phyloP scores from a whole-genome alignment of 2,113 vertebrate genomes.

The Boulengeromyrus knoepffleri region DNA sequence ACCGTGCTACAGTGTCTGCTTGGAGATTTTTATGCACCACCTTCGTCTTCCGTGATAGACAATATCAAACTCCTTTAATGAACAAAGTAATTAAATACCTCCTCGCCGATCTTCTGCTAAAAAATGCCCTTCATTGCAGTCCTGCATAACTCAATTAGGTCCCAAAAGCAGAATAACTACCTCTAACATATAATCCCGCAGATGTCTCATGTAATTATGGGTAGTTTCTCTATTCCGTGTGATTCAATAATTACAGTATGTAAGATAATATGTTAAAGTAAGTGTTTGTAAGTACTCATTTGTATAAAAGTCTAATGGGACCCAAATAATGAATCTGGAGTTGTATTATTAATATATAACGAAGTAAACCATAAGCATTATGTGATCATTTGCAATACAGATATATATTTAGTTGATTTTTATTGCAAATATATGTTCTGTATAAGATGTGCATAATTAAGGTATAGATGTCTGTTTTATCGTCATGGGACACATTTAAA shows the following conservation, averaged over 20 bases:
- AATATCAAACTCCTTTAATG: background rate
- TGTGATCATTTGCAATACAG: background rate
- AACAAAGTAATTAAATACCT: background rate
- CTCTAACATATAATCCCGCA: background rate
- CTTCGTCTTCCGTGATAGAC: background rate
- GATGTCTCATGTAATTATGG: background rate
- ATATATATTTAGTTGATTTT: background rate
- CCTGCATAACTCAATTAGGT: background rate
- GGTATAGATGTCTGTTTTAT: background rate
- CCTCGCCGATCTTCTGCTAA: background rate
- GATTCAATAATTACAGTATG: constrained; percentile 4
- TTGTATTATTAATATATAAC: background rate
- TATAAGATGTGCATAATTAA: background rate
- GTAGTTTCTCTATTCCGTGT: background rate
- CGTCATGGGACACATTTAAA: background rate
- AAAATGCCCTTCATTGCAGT: background rate
- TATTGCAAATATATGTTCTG: background rate
- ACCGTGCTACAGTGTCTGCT: background rate
- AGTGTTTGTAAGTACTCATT: background rate
- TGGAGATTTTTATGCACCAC: background rate
- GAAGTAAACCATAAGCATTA: background rate
- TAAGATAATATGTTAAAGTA: constrained; percentile 9
- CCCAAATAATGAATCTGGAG: background rate
- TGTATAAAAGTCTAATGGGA: background rate
- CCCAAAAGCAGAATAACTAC: background rate